Percentiles rank a stretch among this genome's conserved stretches.
Evolutionary conservation across 2,113 vertebrate genomes (phyloP).

Genomic region (Psephotus haematonotus): DNA sequence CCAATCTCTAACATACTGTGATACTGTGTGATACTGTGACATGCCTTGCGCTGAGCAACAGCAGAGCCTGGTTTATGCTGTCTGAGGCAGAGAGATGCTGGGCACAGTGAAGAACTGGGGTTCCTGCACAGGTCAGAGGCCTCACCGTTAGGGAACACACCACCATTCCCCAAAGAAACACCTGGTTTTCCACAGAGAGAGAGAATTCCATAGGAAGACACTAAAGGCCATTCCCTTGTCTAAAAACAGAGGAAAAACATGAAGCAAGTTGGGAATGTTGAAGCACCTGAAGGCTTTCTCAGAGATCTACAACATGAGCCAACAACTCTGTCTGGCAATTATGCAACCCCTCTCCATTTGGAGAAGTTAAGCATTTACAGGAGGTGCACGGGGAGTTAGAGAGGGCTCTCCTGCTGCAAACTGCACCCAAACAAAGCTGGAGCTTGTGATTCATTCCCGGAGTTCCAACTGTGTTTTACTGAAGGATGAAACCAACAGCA

Average conservation of each 20-base stretch:
- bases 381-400: neutral
- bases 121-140: neutral
- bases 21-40: too few species aligned
- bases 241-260: neutral
- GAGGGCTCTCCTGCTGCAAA: neutral
- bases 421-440: neutral
- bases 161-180: neutral
- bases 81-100: neutral
- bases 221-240: neutral
- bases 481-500: conserved; percentile 17
- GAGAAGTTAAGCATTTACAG: neutral
- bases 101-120: neutral
- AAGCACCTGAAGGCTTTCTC: neutral
- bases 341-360: neutral
- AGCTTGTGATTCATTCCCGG: neutral
- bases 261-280: neutral
- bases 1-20: too few species aligned
- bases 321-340: neutral
- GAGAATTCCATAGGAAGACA: neutral
- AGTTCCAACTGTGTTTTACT: conserved; percentile 25
- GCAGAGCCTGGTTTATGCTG: neutral
- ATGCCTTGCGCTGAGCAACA: neutral
- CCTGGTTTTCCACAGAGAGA: neutral
- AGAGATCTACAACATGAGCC: neutral
- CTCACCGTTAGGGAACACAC: neutral